These are phyloP conservation scores for Chlorodrepanis virens DNA, from an alignment of 2,113 vertebrate genomes.

Conservation along the genomic window DNA sequence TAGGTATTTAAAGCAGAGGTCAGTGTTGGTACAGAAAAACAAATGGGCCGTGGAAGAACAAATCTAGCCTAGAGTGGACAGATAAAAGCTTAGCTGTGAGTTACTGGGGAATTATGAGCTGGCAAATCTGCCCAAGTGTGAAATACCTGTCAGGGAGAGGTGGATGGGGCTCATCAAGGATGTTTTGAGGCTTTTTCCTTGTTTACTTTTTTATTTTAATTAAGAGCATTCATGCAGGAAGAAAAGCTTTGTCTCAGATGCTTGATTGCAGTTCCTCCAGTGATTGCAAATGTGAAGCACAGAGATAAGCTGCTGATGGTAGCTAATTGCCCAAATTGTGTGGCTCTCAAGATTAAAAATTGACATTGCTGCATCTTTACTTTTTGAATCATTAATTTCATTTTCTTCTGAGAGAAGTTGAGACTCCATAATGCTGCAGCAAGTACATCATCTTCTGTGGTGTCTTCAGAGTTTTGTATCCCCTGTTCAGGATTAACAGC, in stretches of 20 bases:
- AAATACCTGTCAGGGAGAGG: background rate
- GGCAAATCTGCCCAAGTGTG: background rate
- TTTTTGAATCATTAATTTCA: conserved; percentile 2
- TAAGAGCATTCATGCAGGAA: background rate
- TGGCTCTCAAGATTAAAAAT: background rate
- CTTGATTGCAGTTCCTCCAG: conserved; percentile 1
- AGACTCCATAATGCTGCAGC: background rate
- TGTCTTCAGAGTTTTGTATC: background rate
- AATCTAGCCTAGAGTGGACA: background rate
- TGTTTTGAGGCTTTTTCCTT: background rate
- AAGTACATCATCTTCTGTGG: background rate
- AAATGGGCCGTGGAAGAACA: background rate
- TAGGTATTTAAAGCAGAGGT: background rate
- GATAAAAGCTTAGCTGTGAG: background rate
- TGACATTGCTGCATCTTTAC: background rate
- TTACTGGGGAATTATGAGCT: background rate
- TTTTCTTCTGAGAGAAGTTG: background rate
- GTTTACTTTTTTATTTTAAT: background rate
- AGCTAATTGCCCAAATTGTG: background rate
- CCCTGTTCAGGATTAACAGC: background rate
- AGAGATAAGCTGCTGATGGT: background rate
- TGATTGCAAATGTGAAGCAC: background rate
- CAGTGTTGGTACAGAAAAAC: background rate
- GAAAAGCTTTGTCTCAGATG: background rate
- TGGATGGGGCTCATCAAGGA: background rate